Base-by-base conservation (phyloP, 2,797 vertebrate species). In the Gymnocypris eckloni region DNA sequence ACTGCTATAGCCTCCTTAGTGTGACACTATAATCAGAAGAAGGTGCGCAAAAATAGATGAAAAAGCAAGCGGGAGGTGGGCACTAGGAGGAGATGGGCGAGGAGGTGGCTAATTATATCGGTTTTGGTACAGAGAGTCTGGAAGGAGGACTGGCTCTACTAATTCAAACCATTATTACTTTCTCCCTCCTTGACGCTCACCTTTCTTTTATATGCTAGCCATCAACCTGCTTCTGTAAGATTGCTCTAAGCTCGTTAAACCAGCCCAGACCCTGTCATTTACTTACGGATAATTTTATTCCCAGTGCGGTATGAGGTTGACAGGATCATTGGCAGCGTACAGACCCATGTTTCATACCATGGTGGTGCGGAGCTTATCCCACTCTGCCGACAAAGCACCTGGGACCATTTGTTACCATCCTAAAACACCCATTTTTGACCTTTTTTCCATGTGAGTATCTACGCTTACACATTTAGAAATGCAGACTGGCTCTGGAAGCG, bases 81-180 rank as follows among this genome's bases (percentile, higher is more conserved):
- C 4, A 2, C 64, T 39, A 45, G 67, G 66, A 25, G 80, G 80
- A 82, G 22, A 85, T 48, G 64, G 83, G 69, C 50, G 54, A 72
- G 54, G 54, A 75, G 41, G 69, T 66, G 78, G 89, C 90, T 91
- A 92, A 90, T 90, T 89, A 87, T 89, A 92, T 91, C 90, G 91
- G 48, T 86, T 83, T 81, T 83, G 85, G 80, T 73, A 85, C 41
- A 10, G 50, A 78, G 52, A 71, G 13, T 50, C 33, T 69, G 71
- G 77, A 85, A 52, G 22, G 79, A 82, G 75, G 80, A 82, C 39
- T 71, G 82, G 77, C 81, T 87, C 39, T 22, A 43, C 28, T 86
- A 66, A 87, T 72, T 78, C 39, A 70, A 67, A 79, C 73, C 73
- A 83, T 88, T 86, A 86, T 88, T 83, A 48, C 59, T 18, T 64